phyloP scores from a whole-genome alignment of 2,113 vertebrate species.

The Cyphomyrus discorhynchus region DNA sequence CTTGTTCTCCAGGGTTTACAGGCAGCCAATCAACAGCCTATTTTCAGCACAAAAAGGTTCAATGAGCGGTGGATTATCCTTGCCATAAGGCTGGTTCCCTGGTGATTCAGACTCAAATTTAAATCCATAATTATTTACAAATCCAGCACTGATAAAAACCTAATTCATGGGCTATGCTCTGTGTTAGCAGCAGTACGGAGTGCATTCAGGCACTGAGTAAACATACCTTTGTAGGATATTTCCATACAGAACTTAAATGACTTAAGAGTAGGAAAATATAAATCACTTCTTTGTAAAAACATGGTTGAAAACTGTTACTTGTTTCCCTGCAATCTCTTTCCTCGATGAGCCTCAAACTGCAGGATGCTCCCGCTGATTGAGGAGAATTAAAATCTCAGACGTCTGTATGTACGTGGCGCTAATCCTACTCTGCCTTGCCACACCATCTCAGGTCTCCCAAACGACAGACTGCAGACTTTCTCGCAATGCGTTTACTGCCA shows the following conservation, averaged over 20 bases:
- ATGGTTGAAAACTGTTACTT: not conserved
- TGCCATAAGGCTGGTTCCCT: not conserved
- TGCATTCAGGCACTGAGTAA: not conserved
- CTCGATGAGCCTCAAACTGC: not conserved
- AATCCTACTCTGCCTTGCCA: conserved; percentile 1
- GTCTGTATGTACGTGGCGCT: not conserved
- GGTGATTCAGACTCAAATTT: not conserved
- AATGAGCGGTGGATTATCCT: not conserved
- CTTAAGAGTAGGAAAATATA: not conserved
- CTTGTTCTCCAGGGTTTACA: not conserved
- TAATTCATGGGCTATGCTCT: not conserved
- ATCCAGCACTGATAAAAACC: not conserved
- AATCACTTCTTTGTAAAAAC: not conserved
- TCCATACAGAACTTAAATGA: not conserved
- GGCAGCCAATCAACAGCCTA: not conserved
- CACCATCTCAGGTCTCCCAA: not conserved
- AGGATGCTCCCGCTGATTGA: not conserved
- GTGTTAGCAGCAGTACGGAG: not conserved
- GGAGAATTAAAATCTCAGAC: not conserved
- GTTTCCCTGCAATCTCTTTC: not conserved
- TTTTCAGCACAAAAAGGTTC: not conserved
- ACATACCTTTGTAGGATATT: not conserved
- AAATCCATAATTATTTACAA: not conserved
- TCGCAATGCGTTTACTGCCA: not conserved
- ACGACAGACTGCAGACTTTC: not conserved